phyloP scores from a whole-genome alignment of 2,888 invertebrate species.

The Cheilosia variabilis region DNA sequence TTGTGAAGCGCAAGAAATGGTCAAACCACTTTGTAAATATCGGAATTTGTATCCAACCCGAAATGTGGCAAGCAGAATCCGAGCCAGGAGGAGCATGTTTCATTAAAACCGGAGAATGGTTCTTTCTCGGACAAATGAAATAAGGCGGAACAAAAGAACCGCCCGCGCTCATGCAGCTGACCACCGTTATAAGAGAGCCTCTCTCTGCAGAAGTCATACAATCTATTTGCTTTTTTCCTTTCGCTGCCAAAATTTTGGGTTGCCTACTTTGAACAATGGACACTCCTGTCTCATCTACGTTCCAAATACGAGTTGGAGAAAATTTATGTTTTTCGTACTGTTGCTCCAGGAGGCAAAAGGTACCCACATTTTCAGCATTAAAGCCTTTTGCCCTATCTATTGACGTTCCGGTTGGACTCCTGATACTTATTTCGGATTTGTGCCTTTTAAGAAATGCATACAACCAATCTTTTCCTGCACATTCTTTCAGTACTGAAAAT shows the following conservation, averaged over 20 bases:
- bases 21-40: slow-evolving; percentile 79
- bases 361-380: background rate
- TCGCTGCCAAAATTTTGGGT: slow-evolving; percentile 25
- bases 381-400: background rate
- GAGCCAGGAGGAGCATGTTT: background rate
- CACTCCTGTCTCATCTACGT: slow-evolving; percentile 44
- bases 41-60: background rate
- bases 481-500: slow-evolving; percentile 60
- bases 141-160: slow-evolving; percentile 35
- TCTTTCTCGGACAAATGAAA: slow-evolving; percentile 79
- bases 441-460: slow-evolving; percentile 30
- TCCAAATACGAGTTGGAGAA: slow-evolving; percentile 20
- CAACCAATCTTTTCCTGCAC: slow-evolving; percentile 43
- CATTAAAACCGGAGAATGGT: slow-evolving; percentile 22
- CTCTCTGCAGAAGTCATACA: slow-evolving; percentile 65
- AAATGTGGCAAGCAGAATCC: background rate
- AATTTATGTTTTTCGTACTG: background rate
- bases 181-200: slow-evolving; percentile 74
- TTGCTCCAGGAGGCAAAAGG: background rate
- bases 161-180: background rate
- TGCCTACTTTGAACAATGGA: slow-evolving; percentile 35
- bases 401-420: background rate
- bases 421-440: background rate
- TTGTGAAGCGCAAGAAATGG: slow-evolving; percentile 60
- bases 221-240: slow-evolving; percentile 34